Base-by-base conservation (phyloP, 2,888 invertebrate species). In the Meganola albula region DNA sequence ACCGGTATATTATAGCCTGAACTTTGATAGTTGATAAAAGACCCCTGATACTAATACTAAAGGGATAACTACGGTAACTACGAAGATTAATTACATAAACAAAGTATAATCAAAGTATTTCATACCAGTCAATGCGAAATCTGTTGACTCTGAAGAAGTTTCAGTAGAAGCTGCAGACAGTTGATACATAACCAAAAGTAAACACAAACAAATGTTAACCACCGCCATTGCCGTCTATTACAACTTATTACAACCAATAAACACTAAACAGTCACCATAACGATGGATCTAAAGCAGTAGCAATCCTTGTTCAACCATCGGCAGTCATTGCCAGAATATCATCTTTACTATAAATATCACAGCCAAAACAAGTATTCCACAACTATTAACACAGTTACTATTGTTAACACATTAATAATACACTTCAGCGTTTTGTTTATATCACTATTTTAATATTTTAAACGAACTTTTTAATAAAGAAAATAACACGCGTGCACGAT, bases 171-270 rank as follows among this genome's bases (percentile, higher is more conserved):
- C 82, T 25, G 60, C 54, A 7, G 79, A 68, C 28, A 82, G 57
- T 53, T 78, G 79, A 61, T 77, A 78, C 53, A 82, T 47, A 38
- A 84, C 55, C 48, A 85, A 65, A 48, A 83, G 64, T 42, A 83
- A 59, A 56, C 73, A 83, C 58, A 84, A 54, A 67, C 75, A 67
- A 61, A 79, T 71, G 74, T 84, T 82, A 59, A 78, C 62, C 53
- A 72, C 64, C 49, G 83, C 83, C 84, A 85, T 85, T 41, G 58
- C 47, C 47, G 42, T 62, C 65, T 71, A 74, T 74, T 72, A 65
- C 44, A 60, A 61, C 59, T 65, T 72, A 70, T 63, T 63, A 44
- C 56, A 58, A 71, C 48, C 66, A 69, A 61, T 66, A 66, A 65
- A 69, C 65, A 68, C 63, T 53, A 61, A 48, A 46, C 61, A 63